phyloP scores from a whole-genome alignment of 2,888 invertebrate species.

The Drosophila limbata region DNA sequence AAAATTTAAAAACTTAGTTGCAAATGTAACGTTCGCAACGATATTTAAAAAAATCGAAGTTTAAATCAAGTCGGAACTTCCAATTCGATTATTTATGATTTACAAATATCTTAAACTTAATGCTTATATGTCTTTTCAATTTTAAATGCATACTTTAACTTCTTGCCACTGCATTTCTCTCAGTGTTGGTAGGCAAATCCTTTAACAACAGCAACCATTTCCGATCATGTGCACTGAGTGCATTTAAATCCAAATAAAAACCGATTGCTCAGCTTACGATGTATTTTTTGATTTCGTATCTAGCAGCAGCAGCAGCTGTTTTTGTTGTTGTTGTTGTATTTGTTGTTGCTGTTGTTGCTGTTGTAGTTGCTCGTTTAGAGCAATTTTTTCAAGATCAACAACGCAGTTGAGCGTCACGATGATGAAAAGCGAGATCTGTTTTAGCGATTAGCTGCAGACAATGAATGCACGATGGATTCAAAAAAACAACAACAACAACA shows the following conservation, averaged over 20 bases:
- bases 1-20: too few species aligned
- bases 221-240: slow-evolving; percentile 52
- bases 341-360: slow-evolving; percentile 25
- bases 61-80: background rate
- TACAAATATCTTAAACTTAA: background rate
- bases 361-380: slow-evolving; percentile 39
- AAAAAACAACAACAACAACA: slow-evolving; percentile 30
- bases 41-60: too few species aligned
- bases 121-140: background rate
- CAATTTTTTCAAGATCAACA: slow-evolving; percentile 81
- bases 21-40: too few species aligned
- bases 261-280: slow-evolving; percentile 51
- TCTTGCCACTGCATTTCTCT: slow-evolving; percentile 16
- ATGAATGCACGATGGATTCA: slow-evolving; percentile 77
- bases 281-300: slow-evolving; percentile 61
- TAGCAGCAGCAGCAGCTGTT: slow-evolving; percentile 26
- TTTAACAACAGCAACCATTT: slow-evolving; percentile 52
- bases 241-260: slow-evolving; percentile 49
- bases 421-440: slow-evolving; percentile 79
- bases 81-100: background rate
- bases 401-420: slow-evolving; percentile 77
- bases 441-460: slow-evolving; percentile 73
- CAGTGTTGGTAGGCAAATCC: slow-evolving; percentile 41
- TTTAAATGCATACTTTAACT: background rate
- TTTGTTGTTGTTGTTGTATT: slow-evolving; percentile 23